A percentile compares a stretch with the other conserved stretches of the same genome.
These are phyloP conservation scores for Pogonomyrmex californicus DNA, from an alignment of 1,140 invertebrate species.

Conservation along the genomic window DNA sequence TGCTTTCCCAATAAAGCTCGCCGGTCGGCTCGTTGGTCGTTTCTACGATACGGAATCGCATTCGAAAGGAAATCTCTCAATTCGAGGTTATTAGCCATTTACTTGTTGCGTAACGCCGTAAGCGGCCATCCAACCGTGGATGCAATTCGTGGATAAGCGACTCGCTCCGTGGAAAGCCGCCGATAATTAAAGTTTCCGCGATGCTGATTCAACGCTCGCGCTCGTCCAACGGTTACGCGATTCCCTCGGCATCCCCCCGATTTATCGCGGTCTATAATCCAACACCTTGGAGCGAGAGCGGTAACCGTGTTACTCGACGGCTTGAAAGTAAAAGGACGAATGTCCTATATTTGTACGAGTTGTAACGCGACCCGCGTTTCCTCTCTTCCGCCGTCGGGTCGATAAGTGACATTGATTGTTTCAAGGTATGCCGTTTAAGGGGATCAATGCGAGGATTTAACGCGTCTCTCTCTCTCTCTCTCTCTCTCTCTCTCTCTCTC, in stretches of 20 bases:
- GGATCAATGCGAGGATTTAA: not conserved
- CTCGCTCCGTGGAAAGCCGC: slow-evolving; percentile 35
- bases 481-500: not conserved
- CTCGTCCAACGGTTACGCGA: slow-evolving; percentile 39
- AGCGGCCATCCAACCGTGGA: slow-evolving; percentile 50
- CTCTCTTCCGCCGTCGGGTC: slow-evolving; percentile 7
- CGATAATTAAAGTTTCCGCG: slow-evolving; percentile 67
- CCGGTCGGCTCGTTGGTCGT: not conserved
- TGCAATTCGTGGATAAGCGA: slow-evolving; percentile 52
- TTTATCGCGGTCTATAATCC: slow-evolving; percentile 19
- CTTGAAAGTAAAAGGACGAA: slow-evolving; percentile 48
- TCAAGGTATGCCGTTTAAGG: not conserved
- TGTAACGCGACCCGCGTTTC: not conserved
- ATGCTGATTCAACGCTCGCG: slow-evolving; percentile 31
- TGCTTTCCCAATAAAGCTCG: slow-evolving; percentile 31
- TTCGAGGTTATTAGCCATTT: slow-evolving; percentile 52
- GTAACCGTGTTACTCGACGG: slow-evolving; percentile 29
- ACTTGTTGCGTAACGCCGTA: slow-evolving; percentile 44
- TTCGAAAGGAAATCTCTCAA: slow-evolving; percentile 57
- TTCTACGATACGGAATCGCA: slow-evolving; percentile 26
- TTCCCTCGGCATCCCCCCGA: not conserved
- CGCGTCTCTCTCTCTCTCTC: not conserved
- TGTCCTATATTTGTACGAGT: slow-evolving; percentile 4
- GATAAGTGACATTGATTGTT: slow-evolving; percentile 40
- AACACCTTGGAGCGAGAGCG: slow-evolving; percentile 25